Percentiles rank a stretch among this genome's conserved stretches.
These are phyloP conservation scores for Brachyalestes nurse DNA, from an alignment of 2,797 vertebrate species.

Conservation along the genomic window DNA sequence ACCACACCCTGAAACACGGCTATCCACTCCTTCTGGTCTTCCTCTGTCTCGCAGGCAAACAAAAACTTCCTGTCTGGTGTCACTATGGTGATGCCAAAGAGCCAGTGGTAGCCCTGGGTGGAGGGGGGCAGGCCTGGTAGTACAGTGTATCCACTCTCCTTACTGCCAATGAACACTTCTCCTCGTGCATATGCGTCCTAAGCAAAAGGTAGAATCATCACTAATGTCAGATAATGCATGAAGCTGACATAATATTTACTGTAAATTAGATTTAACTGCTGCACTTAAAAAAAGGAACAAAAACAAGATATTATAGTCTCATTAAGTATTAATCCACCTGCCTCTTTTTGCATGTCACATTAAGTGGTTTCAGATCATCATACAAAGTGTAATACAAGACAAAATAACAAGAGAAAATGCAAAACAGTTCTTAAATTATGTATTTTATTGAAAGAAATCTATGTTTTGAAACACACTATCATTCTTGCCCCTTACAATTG, in stretches of 20 bases:
- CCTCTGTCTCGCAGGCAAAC: slow-evolving; percentile 92
- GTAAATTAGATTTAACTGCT: not conserved
- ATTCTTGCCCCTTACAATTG: too few relatives aligned
- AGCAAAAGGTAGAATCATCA: not conserved
- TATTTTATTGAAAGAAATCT: too few relatives aligned
- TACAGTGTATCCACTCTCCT: slow-evolving; percentile 93
- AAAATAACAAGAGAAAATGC: too few relatives aligned
- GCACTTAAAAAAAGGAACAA: not conserved
- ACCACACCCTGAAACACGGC: slow-evolving; percentile 90
- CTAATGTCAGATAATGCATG: not conserved
- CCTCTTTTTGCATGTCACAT: too few relatives aligned
- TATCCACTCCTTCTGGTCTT: slow-evolving; percentile 92
- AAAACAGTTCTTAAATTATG: too few relatives aligned
- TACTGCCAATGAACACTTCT: slow-evolving; percentile 96
- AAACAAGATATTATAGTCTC: too few relatives aligned
- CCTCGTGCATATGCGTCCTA: slow-evolving; percentile 95
- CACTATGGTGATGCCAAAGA: slow-evolving; percentile 92
- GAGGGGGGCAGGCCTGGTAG: slow-evolving; percentile 86
- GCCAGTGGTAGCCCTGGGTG: slow-evolving; percentile 93
- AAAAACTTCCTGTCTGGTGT: slow-evolving; percentile 95
- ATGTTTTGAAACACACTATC: too few relatives aligned
- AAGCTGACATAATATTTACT: not conserved
- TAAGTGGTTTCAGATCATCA: too few relatives aligned
- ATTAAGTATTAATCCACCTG: too few relatives aligned
- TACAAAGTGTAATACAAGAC: too few relatives aligned